Base-by-base conservation (phyloP, 2,113 vertebrate genomes). In the Aplodontia rufa region DNA sequence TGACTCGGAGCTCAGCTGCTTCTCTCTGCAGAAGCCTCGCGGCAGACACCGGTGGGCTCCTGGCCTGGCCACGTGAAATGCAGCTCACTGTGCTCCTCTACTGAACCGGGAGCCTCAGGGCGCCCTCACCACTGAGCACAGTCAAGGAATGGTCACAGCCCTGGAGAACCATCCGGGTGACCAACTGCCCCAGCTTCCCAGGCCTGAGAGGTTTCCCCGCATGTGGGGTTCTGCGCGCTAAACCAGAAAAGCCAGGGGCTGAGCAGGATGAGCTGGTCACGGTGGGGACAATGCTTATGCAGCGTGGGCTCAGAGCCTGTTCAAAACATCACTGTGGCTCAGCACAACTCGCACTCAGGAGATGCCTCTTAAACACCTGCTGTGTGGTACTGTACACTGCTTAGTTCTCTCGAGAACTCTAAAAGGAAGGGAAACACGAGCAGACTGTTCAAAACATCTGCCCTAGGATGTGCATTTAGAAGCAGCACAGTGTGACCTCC, bases 91-190 rank as follows among this genome's bases (percentile, higher is more conserved):
- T 1, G 24, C 37, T 7, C 35, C 69, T 85, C 55, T 17, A 5
- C 7, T 0, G 6, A 28, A 45, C 2, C 0, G 13, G 5, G 20
- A 5, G 47, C 5, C 13, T 37, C 28, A 0, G 0, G 13, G 45
- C 35, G 16, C 3, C 35, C 66, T n/a, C 0, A 0, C 12, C 35
- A 8, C 64, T 1, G 0, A 69, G 71, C 35, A 24, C 16, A 3
- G 1, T 66, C 30, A 35, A 22, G 2, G 4, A 37, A 37, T n/a
- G 9, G n/a, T 4, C 62, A 8, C n/a, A 28, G 9, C 26, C 26
- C 9, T n/a, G 32, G 24, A 16, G 11, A 30, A 6, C 24, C 51
- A 16, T 8, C 17, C 24, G 35, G 17, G 32, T 12, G 53, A 47
- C 26, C 51, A 35, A 1, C 4, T 17, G 22, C 45, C n/a, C 20